Percentiles rank a stretch among this genome's conserved stretches.
phyloP scores from a whole-genome alignment of 2,888 invertebrate genomes.

The Pandemis cinnamomeana region DNA sequence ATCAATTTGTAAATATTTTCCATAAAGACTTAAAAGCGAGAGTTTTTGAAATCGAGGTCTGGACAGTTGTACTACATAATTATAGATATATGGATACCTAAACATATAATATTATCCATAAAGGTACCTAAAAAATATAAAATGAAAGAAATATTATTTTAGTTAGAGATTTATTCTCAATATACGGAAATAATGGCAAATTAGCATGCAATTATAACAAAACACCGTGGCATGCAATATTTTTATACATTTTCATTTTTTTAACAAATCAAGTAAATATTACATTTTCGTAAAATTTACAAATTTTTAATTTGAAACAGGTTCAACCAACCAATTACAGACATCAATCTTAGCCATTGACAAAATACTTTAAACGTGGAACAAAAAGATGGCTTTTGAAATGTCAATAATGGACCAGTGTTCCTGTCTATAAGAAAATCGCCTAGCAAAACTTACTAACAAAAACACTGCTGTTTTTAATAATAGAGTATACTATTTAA shows the following conservation, averaged over 20 bases:
- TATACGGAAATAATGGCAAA: constrained; percentile 58
- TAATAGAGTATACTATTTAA: background rate
- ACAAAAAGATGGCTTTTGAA: background rate
- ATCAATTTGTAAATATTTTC: no score
- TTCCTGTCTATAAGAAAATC: background rate
- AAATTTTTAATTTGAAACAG: background rate
- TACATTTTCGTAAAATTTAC: constrained; percentile 41
- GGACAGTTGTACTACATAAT: no score
- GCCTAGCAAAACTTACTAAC: background rate
- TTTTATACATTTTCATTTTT: constrained; percentile 64
- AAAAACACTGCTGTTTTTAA: constrained; percentile 6
- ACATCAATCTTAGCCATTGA: background rate
- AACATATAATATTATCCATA: no score
- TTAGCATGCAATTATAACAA: constrained; percentile 75
- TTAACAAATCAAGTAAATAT: constrained; percentile 54
- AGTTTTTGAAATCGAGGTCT: no score
- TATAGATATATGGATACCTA: no score
- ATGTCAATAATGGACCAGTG: background rate
- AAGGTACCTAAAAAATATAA: background rate
- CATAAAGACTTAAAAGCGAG: no score
- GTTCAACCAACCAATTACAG: background rate
- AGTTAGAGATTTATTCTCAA: constrained; percentile 36
- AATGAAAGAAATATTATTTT: background rate
- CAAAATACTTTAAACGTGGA: no score
- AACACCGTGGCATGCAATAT: constrained; percentile 78